Evolutionary conservation across 2,113 vertebrate genomes (phyloP).

Genomic region (Camarhynchus parvulus): DNA sequence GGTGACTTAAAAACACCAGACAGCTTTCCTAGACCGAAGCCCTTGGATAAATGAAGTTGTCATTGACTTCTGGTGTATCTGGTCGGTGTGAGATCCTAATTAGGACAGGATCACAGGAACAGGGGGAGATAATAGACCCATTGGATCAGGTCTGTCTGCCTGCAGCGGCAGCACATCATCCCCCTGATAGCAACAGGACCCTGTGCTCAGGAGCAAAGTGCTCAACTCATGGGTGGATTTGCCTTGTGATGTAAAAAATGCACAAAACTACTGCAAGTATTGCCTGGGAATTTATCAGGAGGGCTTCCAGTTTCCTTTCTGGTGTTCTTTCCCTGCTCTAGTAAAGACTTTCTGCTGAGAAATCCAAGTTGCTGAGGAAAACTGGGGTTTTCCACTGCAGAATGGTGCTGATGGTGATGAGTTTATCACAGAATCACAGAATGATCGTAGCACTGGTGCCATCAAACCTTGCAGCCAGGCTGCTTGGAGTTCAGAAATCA

Average conservation of each 20-base stretch:
- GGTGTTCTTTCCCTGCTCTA: background rate
- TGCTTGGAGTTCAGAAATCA: background rate
- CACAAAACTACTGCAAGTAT: background rate
- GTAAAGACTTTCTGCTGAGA: background rate
- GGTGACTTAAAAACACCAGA: constrained; percentile 67
- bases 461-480: background rate
- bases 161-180: background rate
- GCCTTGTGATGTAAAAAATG: background rate
- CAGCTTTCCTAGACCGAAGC: constrained; percentile 46
- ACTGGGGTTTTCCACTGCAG: background rate
- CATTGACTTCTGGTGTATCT: constrained; percentile 68
- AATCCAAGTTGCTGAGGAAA: background rate
- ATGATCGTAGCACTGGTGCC: background rate
- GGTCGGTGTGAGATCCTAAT: constrained; percentile 66
- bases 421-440: too few species aligned
- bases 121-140: constrained; percentile 37
- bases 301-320: accelerated
- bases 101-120: constrained; percentile 57
- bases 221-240: background rate
- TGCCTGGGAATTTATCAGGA: background rate
- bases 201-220: background rate
- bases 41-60: constrained; percentile 70
- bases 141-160: constrained; percentile 35
- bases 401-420: background rate
- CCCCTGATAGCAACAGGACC: background rate